Evolutionary conservation across 2,797 vertebrate species (phyloP).

Genomic region (Pseudomugil tenellus): DNA sequence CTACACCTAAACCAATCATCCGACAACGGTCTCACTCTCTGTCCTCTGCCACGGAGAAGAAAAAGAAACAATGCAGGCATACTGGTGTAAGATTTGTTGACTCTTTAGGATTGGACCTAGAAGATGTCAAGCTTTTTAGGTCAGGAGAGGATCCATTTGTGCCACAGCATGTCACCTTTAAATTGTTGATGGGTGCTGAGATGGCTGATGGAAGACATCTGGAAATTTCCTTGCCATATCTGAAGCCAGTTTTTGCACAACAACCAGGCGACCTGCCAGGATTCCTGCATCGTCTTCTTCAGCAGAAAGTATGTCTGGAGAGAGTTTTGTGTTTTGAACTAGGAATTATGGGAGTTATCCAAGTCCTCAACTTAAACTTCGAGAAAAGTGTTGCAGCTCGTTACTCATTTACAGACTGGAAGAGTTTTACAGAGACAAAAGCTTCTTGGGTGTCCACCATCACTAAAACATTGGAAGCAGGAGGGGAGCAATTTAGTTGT

Average conservation of each 20-base stretch:
- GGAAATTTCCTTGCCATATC: constrained; percentile 87
- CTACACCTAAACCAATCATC: constrained; percentile 88
- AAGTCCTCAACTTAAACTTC: constrained; percentile 91
- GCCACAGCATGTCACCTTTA: constrained; percentile 92
- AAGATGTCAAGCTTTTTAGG: constrained; percentile 90
- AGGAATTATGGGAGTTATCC: constrained; percentile 88
- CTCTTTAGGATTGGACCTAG: constrained; percentile 91
- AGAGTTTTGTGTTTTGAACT: constrained; percentile 89
- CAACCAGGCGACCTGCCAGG: constrained; percentile 85
- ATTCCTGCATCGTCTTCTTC: constrained; percentile 83
- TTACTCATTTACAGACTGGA: constrained; percentile 94
- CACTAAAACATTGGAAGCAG: constrained; percentile 61
- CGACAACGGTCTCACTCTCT: constrained; percentile 87
- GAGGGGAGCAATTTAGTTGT: constrained; percentile 64
- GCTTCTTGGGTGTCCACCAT: constrained; percentile 86
- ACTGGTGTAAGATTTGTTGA: constrained; percentile 92
- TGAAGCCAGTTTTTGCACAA: constrained; percentile 88
- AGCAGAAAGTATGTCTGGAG: constrained; percentile 90
- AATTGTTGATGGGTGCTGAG: constrained; percentile 90
- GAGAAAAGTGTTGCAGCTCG: constrained; percentile 89
- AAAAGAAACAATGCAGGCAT: constrained; percentile 72
- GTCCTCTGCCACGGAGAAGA: constrained; percentile 84
- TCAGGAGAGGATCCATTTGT: constrained; percentile 89
- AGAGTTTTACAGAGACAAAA: constrained; percentile 82
- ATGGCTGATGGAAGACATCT: constrained; percentile 83